Percentiles rank a stretch among this genome's conserved stretches.
These are phyloP conservation scores for Strix uralensis DNA, from an alignment of 2,113 vertebrate genomes.

Conservation along the genomic window DNA sequence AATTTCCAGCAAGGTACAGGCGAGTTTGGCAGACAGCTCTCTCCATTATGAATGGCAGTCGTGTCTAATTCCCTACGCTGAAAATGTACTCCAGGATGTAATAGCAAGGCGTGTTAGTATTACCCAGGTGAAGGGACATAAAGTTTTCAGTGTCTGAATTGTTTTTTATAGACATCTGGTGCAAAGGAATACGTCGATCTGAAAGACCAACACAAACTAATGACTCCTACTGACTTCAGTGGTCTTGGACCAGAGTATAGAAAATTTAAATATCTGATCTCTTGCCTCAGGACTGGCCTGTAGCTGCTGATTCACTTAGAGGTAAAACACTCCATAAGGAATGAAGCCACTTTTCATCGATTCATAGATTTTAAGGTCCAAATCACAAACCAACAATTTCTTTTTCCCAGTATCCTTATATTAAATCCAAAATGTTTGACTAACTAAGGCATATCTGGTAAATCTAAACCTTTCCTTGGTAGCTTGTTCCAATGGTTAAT, in stretches of 20 bases:
- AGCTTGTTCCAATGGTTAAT: background rate
- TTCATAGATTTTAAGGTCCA: conserved; percentile 16
- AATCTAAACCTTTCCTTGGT: conserved; percentile 4
- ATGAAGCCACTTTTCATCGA: conserved; percentile 3
- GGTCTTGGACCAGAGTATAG: background rate
- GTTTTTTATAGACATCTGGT: background rate
- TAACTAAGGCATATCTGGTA: background rate
- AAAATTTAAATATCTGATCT: background rate
- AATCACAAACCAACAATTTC: background rate
- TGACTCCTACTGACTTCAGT: background rate
- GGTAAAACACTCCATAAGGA: background rate
- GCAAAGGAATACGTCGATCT: background rate
- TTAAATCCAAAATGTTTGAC: conserved; percentile 10
- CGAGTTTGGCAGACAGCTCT: background rate
- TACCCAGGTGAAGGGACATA: background rate
- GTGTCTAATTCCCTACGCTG: background rate
- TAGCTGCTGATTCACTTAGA: conserved; percentile 4
- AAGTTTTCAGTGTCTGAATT: background rate
- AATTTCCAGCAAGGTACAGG: background rate
- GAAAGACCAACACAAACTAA: background rate
- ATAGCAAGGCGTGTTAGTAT: background rate
- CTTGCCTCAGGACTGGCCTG: background rate
- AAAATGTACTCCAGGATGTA: background rate
- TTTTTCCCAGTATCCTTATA: background rate
- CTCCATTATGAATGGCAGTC: background rate